A percentile compares a stretch with the other conserved stretches of the same genome.
Evolutionary conservation across 2,797 vertebrate genomes (phyloP).

Genomic region (Yasuhikotakia modesta): DNA sequence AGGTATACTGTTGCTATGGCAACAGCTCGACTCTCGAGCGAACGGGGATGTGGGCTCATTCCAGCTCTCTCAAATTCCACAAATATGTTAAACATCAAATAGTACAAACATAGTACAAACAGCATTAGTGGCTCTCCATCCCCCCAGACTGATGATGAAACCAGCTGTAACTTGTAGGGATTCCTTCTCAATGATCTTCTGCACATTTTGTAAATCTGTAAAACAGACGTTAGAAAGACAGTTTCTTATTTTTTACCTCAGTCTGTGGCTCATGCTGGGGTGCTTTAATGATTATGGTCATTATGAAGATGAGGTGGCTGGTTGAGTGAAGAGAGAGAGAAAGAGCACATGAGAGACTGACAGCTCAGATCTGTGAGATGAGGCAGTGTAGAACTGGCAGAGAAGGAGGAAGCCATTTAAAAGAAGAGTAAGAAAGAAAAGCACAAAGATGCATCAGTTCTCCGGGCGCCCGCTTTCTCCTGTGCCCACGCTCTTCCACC

Average conservation of each 20-base stretch:
- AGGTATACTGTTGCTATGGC: conserved; percentile 75
- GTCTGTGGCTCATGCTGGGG: conserved; percentile 17
- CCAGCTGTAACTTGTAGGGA: conserved; percentile 23
- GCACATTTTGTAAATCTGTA: conserved; percentile 23
- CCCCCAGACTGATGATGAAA: conserved; percentile 39
- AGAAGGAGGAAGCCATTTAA: conserved; percentile 51
- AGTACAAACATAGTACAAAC: conserved; percentile 5
- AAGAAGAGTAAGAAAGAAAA: conserved; percentile 57
- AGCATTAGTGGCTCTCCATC: conserved; percentile 15
- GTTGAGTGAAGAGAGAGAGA: conserved; percentile 39
- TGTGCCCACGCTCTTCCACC: conserved; percentile 77
- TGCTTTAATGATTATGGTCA: conserved; percentile 62
- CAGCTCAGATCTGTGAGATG: conserved; percentile 63
- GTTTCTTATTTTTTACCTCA: conserved; percentile 1
- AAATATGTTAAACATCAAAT: conserved; percentile 47
- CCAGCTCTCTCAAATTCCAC: conserved; percentile 32
- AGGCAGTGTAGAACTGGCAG: conserved; percentile 54
- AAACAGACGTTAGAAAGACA: conserved; percentile 7
- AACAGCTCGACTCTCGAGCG: conserved; percentile 64
- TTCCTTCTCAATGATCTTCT: conserved; percentile 25
- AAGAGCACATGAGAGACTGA: conserved; percentile 59
- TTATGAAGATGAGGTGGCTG: conserved; percentile 62
- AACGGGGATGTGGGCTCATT: conserved; percentile 53
- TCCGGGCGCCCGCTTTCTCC: conserved; percentile 73
- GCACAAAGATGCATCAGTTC: conserved; percentile 70